These are phyloP conservation scores for Phainopepla nitens DNA, from an alignment of 2,113 vertebrate species.

Conservation along the genomic window DNA sequence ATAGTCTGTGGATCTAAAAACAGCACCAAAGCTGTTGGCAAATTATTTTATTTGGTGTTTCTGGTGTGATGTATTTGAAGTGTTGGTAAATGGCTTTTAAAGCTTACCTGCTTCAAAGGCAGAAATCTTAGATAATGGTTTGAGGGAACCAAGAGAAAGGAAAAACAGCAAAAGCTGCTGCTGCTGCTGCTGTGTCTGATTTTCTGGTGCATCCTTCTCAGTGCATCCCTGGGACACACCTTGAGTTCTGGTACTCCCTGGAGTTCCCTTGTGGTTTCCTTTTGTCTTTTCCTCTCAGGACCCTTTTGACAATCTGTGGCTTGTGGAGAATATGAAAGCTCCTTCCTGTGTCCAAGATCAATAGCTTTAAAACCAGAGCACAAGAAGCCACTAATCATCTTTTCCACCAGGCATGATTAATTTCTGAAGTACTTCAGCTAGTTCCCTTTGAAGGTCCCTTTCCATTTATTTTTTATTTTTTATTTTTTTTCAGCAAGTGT, in stretches of 20 bases:
- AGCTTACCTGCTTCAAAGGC: not conserved
- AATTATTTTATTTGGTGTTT: not conserved
- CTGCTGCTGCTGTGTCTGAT: not conserved
- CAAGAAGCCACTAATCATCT: slow-evolving; percentile 56
- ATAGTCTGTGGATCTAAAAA: not conserved
- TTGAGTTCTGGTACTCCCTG: slow-evolving; percentile 1
- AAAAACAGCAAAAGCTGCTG: not conserved
- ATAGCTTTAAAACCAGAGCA: slow-evolving; percentile 57
- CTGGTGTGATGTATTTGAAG: not conserved
- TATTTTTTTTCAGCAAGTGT: not conserved
- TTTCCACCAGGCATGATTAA: slow-evolving; percentile 51
- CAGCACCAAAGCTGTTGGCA: not conserved
- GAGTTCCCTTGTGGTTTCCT: slow-evolving; percentile 1
- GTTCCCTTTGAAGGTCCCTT: slow-evolving; percentile 50
- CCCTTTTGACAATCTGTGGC: slow-evolving; percentile 56
- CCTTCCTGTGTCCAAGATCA: slow-evolving; percentile 64
- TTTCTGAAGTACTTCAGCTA: slow-evolving; percentile 36
- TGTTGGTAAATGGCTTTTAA: not conserved
- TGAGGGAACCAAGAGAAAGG: not conserved
- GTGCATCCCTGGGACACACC: not conserved
- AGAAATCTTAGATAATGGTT: not conserved
- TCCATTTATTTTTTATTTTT: not conserved
- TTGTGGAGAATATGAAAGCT: slow-evolving; percentile 47
- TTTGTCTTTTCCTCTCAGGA: slow-evolving; percentile 37
- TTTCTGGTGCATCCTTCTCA: not conserved